Evolutionary conservation across 1,140 invertebrate genomes (phyloP), one percentile per base, ranked within the genome.

Genomic region (Macrobrachium rosenbergii): DNA sequence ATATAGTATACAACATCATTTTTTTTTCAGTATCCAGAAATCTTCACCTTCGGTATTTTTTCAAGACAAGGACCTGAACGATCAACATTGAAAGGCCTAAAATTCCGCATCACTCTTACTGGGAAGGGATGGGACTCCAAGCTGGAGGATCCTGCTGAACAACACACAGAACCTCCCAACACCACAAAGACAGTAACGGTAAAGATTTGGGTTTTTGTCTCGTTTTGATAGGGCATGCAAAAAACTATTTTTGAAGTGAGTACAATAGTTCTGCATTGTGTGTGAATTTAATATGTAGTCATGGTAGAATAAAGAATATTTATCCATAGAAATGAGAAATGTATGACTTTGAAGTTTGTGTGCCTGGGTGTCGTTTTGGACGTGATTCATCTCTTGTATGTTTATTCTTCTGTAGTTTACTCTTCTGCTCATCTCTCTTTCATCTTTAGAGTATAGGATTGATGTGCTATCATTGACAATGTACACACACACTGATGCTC

Each of bases 121-220:
- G 96, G 95, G 0, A 91, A 93, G 77, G 98, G 98, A 0, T 98
- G 97, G 96, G 92, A 92, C 1, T 94, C 94, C 85, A 94, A 94
- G 73, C 91, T 94, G 63, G 88, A 92, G 12, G 94, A 95, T 88
- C 92, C 93, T 59, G 93, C 75, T 93, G 2, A 94, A 95, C 90
- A 95, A 69, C 94, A 95, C 88, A 92, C 91, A 1, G 92, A 92
- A 6, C 91, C 93, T 72, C 95, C 95, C 5, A 94, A 95, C 81
- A 96, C 95, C 91, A 94, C 92, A 59, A 91, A 97, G 43, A 93
- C 94, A 60, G 95, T 94, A 0, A 94, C 91, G 80, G 92, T 94
- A 88, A 75, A 82, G 58, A 82, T 58, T 2, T 58, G 11, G 21
- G 28, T 82, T 21, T 12, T 81, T 67, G 3, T 67, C 3, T 8